phyloP scores from a whole-genome alignment of 2,888 invertebrate species.

The Drosophila mayaguana region DNA sequence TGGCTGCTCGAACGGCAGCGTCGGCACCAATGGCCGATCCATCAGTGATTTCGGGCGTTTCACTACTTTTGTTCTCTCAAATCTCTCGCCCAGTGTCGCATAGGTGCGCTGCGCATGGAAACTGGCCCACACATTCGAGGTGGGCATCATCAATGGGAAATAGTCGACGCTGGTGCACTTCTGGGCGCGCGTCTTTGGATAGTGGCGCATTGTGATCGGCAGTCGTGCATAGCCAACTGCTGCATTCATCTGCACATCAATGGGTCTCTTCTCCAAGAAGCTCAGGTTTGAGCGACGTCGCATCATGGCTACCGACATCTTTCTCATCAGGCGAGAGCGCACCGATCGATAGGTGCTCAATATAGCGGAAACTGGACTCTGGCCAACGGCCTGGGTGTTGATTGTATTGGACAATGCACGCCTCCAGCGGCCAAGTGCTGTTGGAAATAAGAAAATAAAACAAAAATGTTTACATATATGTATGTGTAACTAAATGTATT shows the following conservation, averaged over 20 bases:
- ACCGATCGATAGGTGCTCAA: not conserved
- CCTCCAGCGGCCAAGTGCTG: slow-evolving; percentile 5
- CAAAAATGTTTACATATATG: not conserved
- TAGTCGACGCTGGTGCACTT: not conserved
- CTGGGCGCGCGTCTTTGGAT: not conserved
- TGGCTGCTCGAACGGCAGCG: not conserved
- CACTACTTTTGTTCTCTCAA: not conserved
- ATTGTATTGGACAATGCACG: not conserved
- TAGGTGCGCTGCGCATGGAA: slow-evolving; percentile 11
- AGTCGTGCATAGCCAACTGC: not conserved
- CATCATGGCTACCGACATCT: slow-evolving; percentile 3
- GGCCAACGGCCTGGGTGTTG: not conserved
- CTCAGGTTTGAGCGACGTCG: not conserved
- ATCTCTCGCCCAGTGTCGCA: not conserved
- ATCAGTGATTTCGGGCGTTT: not conserved
- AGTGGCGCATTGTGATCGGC: not conserved
- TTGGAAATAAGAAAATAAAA: no score
- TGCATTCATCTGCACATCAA: no score
- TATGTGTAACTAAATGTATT: not conserved
- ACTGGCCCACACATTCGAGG: not conserved
- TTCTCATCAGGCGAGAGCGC: not conserved
- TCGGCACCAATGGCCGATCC: not conserved
- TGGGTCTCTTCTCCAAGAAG: not conserved
- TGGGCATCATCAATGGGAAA: slow-evolving; percentile 2
- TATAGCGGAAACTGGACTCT: not conserved